Conservation (phyloP, 1,140 invertebrate genomes). For the Lepeophtheirus salmonis region DNA sequence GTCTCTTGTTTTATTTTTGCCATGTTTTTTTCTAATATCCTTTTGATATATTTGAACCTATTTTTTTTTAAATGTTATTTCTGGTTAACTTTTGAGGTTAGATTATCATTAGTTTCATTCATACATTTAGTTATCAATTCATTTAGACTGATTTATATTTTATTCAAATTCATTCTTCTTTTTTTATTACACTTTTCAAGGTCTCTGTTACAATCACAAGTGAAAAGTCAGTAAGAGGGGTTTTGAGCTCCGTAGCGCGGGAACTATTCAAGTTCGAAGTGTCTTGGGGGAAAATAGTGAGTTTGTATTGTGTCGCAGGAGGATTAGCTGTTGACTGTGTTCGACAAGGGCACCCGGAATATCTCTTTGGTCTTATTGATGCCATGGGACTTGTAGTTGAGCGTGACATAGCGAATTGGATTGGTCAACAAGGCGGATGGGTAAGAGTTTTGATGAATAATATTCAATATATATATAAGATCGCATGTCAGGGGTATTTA, state of each 20-base stretch:
- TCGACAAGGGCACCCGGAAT: slow-evolving; percentile 30
- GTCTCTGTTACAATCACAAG: slow-evolving; percentile 8
- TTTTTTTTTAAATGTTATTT: too few relatives aligned
- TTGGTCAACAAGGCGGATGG: slow-evolving; percentile 49
- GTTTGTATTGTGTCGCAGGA: slow-evolving; percentile 23
- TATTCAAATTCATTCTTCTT: too few relatives aligned
- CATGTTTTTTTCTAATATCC: too few relatives aligned
- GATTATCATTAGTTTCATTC: too few relatives aligned
- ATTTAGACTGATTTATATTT: too few relatives aligned
- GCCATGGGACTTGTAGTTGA: slow-evolving; percentile 41
- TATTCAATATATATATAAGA: too few relatives aligned
- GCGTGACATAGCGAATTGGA: slow-evolving; percentile 43
- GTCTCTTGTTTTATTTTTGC: too few relatives aligned
- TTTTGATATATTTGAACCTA: too few relatives aligned
- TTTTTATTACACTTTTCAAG: too few relatives aligned
- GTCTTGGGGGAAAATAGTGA: slow-evolving; percentile 23
- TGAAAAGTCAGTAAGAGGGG: slow-evolving; percentile 20
- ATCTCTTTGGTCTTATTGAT: slow-evolving; percentile 38
- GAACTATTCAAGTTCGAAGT: slow-evolving; percentile 23
- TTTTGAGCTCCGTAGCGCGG: slow-evolving; percentile 22
- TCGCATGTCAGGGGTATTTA: too few relatives aligned
- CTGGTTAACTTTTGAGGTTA: too few relatives aligned
- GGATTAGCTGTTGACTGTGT: slow-evolving; percentile 25
- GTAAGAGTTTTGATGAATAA: slow-evolving; percentile 29
- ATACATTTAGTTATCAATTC: too few relatives aligned